These are phyloP conservation scores for Brachylomia viminalis DNA, from an alignment of 2,888 invertebrate species.

Conservation along the genomic window DNA sequence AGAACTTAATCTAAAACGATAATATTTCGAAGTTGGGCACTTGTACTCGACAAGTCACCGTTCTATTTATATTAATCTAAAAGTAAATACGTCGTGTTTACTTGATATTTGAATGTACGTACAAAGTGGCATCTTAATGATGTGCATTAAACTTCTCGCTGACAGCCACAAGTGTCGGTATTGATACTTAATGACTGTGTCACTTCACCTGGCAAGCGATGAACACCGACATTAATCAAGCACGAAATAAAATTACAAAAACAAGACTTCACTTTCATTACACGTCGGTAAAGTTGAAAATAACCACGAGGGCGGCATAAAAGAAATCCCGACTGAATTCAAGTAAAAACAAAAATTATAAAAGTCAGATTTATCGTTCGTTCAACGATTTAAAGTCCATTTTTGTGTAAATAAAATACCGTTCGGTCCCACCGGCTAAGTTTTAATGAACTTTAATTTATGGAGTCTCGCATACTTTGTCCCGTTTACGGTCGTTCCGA, in stretches of 20 bases:
- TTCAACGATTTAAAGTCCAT: constrained; percentile 75
- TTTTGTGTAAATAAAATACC: constrained; percentile 77
- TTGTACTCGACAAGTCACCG: constrained; percentile 52
- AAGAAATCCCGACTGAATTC: constrained; percentile 78
- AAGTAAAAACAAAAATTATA: constrained; percentile 74
- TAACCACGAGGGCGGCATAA: constrained; percentile 74
- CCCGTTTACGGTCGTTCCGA: constrained; percentile 82
- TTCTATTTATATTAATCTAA: constrained; percentile 60
- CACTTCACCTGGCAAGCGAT: constrained; percentile 61
- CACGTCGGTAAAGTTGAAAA: constrained; percentile 76
- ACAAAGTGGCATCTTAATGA: constrained; percentile 69
- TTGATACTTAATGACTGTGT: constrained; percentile 71
- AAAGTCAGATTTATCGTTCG: constrained; percentile 71
- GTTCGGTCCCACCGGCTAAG: constrained; percentile 74
- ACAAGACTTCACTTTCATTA: constrained; percentile 71
- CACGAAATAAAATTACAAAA: constrained; percentile 65
- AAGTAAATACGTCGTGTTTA: constrained; percentile 61
- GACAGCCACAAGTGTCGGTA: constrained; percentile 72
- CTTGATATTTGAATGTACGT: constrained; percentile 50
- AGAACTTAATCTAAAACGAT: constrained; percentile 32
- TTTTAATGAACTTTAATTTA: constrained; percentile 88
- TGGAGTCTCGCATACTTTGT: constrained; percentile 82
- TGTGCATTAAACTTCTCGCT: constrained; percentile 70
- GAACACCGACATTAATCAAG: constrained; percentile 66
- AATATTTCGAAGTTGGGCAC: constrained; percentile 36